Conservation (phyloP, 37 sponge, comb jelly and placozoan genomes). For the Spongilla lacustris region DNA sequence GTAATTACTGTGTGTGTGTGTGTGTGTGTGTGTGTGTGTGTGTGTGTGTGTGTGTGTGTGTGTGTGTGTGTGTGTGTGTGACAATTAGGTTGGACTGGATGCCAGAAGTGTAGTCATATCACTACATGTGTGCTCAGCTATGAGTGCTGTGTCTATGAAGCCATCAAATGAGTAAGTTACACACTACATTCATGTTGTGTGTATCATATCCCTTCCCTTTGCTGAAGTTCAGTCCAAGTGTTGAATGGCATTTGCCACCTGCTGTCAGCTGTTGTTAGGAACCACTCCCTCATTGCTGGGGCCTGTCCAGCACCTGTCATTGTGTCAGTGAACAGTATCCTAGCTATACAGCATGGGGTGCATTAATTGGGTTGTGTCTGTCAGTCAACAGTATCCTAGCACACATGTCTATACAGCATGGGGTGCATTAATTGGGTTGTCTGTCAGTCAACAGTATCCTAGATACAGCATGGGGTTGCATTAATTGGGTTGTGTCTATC, state of each 20-base stretch:
- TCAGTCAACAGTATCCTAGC: too few species aligned
- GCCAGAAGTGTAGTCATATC: neutral
- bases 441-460: neutral
- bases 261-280: constrained; percentile 22
- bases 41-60: constrained; percentile 10
- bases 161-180: neutral
- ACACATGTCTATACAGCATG: too few species aligned
- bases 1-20: too few species aligned
- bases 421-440: too few species aligned
- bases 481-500: too few species aligned
- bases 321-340: constrained; percentile 39
- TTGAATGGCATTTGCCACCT: constrained; percentile 10
- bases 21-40: constrained; percentile 13
- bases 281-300: constrained; percentile 4
- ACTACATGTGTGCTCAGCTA: neutral
- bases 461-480: too few species aligned
- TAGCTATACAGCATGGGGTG: too few species aligned
- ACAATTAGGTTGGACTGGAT: neutral
- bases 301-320: constrained; percentile 21
- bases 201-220: neutral
- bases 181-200: neutral
- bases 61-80: neutral
- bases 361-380: neutral
- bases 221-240: neutral
- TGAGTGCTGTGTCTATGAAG: neutral